A percentile compares a stretch with the other conserved stretches of the same genome.
phyloP scores from a whole-genome alignment of 1,140 invertebrate species.

The Papilio machaon region DNA sequence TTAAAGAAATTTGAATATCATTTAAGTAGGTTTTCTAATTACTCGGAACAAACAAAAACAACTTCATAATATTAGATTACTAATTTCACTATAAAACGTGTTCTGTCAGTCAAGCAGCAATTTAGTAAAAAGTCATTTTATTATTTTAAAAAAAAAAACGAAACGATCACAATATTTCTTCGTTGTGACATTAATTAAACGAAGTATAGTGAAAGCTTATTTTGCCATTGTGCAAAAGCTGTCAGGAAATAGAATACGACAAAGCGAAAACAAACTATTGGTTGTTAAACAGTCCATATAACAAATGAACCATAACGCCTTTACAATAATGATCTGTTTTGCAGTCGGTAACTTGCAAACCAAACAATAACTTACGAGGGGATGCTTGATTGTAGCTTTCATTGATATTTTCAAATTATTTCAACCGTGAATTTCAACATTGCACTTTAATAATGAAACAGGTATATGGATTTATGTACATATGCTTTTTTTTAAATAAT shows the following conservation, averaged over 20 bases:
- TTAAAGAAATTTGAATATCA: too few species aligned
- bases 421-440: too few species aligned
- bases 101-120: too few species aligned
- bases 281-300: conserved; percentile 20
- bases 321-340: conserved; percentile 1
- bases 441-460: too few species aligned
- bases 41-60: too few species aligned
- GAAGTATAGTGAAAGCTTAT: neutral
- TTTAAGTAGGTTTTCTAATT: too few species aligned
- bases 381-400: neutral
- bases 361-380: neutral
- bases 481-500: too few species aligned
- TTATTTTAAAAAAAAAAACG: neutral
- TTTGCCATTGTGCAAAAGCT: neutral
- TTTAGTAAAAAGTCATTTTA: neutral
- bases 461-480: too few species aligned
- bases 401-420: too few species aligned
- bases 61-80: too few species aligned
- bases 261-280: neutral
- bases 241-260: conserved; percentile 17
- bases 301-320: neutral
- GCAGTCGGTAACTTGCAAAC: neutral
- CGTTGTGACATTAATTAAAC: neutral
- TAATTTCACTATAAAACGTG: too few species aligned
- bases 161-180: neutral